Conservation (phyloP, 2,113 vertebrate species). For the Lipotes vexillifer region DNA sequence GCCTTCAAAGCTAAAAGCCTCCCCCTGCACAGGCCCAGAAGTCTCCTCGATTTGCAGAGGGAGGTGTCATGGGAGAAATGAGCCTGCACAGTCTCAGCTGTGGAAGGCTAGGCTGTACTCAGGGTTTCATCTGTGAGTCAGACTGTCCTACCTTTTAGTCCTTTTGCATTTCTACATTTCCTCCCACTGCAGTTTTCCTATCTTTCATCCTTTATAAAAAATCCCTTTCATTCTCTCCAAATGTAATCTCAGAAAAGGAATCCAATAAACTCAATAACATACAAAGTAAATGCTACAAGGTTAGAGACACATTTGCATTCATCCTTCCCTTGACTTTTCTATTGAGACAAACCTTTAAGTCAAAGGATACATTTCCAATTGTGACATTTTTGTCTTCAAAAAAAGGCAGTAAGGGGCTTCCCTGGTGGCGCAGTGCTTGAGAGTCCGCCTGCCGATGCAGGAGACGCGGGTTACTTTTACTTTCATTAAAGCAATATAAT, state of each 20-base stretch:
- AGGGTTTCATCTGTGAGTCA: not conserved
- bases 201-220: not conserved
- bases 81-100: not conserved
- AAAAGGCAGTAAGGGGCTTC: not conserved
- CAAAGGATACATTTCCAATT: not conserved
- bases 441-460: no score
- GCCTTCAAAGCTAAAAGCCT: not conserved
- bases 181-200: not conserved
- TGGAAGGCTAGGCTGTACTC: not conserved
- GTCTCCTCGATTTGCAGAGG: not conserved
- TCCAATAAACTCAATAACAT: not conserved
- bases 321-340: constrained; percentile 3
- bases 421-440: no score
- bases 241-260: constrained; percentile 7
- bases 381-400: not conserved
- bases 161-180: not conserved
- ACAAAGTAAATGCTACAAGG: not conserved
- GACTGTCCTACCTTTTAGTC: not conserved
- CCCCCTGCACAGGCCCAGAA: not conserved
- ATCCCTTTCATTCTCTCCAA: not conserved
- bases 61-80: not conserved
- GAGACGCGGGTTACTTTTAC: no score
- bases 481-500: no score
- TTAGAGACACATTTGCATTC: not conserved
- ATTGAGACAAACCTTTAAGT: not conserved